A percentile compares a stretch with the other conserved stretches of the same genome.
Conservation (phyloP, 2,888 invertebrate species). For the Limnephilus auricula region DNA sequence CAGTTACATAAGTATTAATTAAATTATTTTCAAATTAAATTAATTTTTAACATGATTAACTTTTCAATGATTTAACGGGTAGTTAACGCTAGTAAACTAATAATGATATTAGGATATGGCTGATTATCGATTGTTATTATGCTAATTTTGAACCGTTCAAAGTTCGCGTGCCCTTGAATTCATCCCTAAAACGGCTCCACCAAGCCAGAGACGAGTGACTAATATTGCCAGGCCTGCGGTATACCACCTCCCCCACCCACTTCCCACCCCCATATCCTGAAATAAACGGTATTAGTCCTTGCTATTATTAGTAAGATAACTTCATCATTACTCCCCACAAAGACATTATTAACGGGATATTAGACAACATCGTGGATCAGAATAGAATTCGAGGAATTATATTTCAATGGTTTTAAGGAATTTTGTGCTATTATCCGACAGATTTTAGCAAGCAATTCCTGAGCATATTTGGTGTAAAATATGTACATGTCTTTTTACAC, state of each 20-base stretch:
- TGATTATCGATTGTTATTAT: not conserved
- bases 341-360: not conserved
- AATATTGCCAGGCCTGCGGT: not conserved
- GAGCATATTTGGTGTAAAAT: too few species aligned
- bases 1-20: too few species aligned
- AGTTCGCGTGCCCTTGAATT: not conserved
- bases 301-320: not conserved
- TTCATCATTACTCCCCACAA: not conserved
- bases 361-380: not conserved
- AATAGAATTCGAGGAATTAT: not conserved
- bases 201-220: not conserved
- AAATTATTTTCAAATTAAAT: too few species aligned
- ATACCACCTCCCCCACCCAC: not conserved
- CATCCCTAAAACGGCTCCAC: not conserved
- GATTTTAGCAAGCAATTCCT: too few species aligned
- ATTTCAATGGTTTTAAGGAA: not conserved
- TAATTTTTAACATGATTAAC: too few species aligned
- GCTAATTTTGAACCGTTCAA: not conserved
- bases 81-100: not conserved
- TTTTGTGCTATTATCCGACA: not conserved
- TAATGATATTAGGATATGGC: not conserved
- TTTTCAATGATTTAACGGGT: not conserved
- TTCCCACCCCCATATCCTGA: not conserved
- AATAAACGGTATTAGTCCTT: not conserved
- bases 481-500: too few species aligned